Conservation (phyloP, 2,888 invertebrate species). For the Nasonovia ribisnigri region DNA sequence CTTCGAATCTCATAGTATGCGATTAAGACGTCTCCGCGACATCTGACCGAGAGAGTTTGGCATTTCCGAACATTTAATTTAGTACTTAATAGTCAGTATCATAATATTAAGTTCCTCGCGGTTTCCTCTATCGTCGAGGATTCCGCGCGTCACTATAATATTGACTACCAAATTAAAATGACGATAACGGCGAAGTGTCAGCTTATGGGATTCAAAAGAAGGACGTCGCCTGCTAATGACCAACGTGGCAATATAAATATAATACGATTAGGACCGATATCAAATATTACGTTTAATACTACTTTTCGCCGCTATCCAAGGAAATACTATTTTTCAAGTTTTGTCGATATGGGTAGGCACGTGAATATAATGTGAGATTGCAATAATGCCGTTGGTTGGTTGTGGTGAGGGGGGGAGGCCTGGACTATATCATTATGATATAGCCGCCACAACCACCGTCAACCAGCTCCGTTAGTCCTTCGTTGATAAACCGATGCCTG, state of each 20-base stretch:
- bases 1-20: neutral
- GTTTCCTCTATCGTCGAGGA: neutral
- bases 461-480: neutral
- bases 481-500: constrained; percentile 23
- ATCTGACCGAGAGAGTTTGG: neutral
- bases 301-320: neutral
- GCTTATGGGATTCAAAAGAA: neutral
- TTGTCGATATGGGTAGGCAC: neutral
- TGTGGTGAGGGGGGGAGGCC: neutral
- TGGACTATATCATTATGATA: neutral
- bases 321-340: neutral
- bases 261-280: neutral
- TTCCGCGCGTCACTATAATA: too few relatives aligned
- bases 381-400: neutral
- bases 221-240: neutral
- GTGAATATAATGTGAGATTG: neutral
- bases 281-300: neutral
- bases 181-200: neutral
- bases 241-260: neutral
- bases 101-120: too few relatives aligned
- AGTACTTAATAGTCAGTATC: too few relatives aligned
- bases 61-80: neutral
- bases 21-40: neutral
- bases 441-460: neutral
- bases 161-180: too few relatives aligned